Evolutionary conservation across 2,797 vertebrate species (phyloP), one percentile per base, ranked within the genome.

Genomic region (Notolabrus celidotus): DNA sequence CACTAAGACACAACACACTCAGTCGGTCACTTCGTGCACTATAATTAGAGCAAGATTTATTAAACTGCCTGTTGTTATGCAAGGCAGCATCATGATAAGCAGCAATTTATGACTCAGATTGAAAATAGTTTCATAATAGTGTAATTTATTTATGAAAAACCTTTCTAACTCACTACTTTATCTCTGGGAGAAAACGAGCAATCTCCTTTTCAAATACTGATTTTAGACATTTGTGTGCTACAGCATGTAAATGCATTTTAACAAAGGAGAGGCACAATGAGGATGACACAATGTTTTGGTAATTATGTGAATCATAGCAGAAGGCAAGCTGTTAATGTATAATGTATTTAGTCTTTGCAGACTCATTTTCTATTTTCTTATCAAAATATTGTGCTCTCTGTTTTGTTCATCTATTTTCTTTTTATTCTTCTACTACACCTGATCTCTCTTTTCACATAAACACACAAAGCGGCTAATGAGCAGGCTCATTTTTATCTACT

Each of bases 1-100:
- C 80, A 83, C 89, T 88, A 86, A 89, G 77, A 84, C 81, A 80
- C 36, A 57, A 60, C 49, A 71, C 71, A 72, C 57, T 75, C 56
- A 71, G 69, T 50, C 17, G 74, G 80, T 51, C 83, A 67, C 45
- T 56, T 80, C 67, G 65, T 41, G 20, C 47, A 56, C 49, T 86
- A 74, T 79, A 80, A 86, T 87, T 79, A 88, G 70, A 85, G 41
- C 63, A 23, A 33, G 56, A 50, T 66, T 80, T 38, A 74, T 64
- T 77, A 71, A 84, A 83, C 54, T 57, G 61, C 70, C 74, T 52
- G 56, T 75, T 83, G 20, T 77, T 69, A 67, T 79, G 76, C 68
- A 78, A 15, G 33, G 51, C 25, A 71, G 54, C 27, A 36, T 57
- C 51, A 34, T 31, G 7, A 67, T 60, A 19, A 65, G 77, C 20